Percentiles rank a stretch among this genome's conserved stretches.
phyloP scores from a whole-genome alignment of 2,113 vertebrate species.

The Halcyon malimbica region DNA sequence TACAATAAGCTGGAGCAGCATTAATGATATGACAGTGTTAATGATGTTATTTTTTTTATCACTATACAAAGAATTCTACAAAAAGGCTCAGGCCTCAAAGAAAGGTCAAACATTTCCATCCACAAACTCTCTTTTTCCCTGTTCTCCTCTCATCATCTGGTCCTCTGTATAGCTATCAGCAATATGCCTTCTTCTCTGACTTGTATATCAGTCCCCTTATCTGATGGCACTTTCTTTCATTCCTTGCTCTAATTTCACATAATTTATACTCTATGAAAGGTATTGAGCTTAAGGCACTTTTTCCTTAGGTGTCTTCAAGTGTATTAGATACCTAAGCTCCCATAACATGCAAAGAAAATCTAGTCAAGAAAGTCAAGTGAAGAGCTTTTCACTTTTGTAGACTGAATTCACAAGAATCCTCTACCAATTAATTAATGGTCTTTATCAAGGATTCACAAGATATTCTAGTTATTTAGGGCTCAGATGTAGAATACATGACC shows the following conservation, averaged over 20 bases:
- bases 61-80: neutral
- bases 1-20: neutral
- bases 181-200: neutral
- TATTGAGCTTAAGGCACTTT: neutral
- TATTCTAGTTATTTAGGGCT: neutral
- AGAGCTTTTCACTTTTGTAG: neutral
- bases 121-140: neutral
- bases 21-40: neutral
- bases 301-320: neutral
- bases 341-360: neutral
- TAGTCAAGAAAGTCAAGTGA: neutral
- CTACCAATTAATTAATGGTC: neutral
- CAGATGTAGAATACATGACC: neutral
- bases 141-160: neutral
- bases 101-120: neutral
- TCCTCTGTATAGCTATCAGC: neutral
- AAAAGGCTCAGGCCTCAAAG: neutral
- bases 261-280: neutral
- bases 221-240: neutral
- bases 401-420: neutral
- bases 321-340: neutral
- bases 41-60: neutral
- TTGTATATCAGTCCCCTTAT: neutral
- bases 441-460: neutral
- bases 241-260: neutral